Evolutionary conservation across 2,113 vertebrate species (phyloP), one percentile per base, ranked within the genome.

Genomic region (Acrocephalus kingi): DNA sequence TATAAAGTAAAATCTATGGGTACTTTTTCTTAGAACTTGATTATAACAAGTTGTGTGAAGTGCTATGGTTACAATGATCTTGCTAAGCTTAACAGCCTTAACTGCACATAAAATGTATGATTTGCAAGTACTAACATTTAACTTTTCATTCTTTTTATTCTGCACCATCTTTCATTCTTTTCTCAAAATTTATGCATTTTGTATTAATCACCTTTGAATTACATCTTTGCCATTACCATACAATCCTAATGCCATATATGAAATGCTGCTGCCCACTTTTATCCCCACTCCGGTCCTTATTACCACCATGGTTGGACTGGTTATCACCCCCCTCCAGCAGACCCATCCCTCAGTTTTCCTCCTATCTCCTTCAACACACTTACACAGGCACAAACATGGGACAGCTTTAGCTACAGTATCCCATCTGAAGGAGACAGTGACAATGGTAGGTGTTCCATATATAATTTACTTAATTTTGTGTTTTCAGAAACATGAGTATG

Each of bases 311-410:
- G 68, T 41, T 52, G 98, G 98, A 94, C 97, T 95, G 98, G 97
- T 84, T 97, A 78, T 98, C 96, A 89, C 97, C 78, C 94, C 93
- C 93, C 83, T 97, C 88, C 98, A 98, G 95, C 98, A 99, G 98
- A 98, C 98, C 98, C 98, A 90, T 98, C 98, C 97, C 98, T 99
- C 97, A 98, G 98, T 97, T 99, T 98, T 97, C 98, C 98, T 97
- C 98, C 98, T 98, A 92, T 98, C 98, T 99, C 98, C 98, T 98
- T 98, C 98, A 98, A 98, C 98, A 98, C 98, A 98, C 98, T 99
- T 98, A 98, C 98, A 97, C 99, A 99, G 99, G 98, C 98, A 98
- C 98, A 98, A 96, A 98, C 98, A 98, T 97, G 98, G 97, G 98
- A 97, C 98, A 98, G 75, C 98, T 98, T 98, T 98, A 98, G 97